Conservation (phyloP, 2,797 vertebrate species). For the Xyrichtys novacula region DNA sequence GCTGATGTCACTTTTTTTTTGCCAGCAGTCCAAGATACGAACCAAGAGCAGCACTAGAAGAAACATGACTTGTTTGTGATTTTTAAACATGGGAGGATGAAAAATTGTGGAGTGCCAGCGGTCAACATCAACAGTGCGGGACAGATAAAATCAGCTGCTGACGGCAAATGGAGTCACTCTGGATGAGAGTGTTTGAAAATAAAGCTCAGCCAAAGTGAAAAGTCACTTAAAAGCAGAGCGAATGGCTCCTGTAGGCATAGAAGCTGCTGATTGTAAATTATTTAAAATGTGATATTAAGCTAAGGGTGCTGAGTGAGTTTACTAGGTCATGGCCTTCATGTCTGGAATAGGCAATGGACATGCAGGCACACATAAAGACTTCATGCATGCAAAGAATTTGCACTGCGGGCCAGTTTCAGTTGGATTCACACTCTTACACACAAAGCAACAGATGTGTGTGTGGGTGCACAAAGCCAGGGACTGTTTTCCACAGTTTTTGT, state of each 20-base stretch:
- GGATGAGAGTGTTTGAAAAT: conserved; percentile 34
- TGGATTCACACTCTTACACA: conserved; percentile 40
- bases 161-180: conserved; percentile 39
- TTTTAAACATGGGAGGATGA: conserved; percentile 36
- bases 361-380: conserved; percentile 2
- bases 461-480: conserved; percentile 36
- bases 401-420: conserved; percentile 16
- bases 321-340: conserved; percentile 52
- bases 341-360: conserved; percentile 29
- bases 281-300: conserved; percentile 64
- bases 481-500: conserved; percentile 52
- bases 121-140: conserved; percentile 38
- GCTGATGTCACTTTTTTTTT: conserved; percentile 22
- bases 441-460: conserved; percentile 10
- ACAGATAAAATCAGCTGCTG: conserved; percentile 49
- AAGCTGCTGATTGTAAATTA: conserved; percentile 51
- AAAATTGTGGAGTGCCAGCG: conserved; percentile 22
- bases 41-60: conserved; percentile 16
- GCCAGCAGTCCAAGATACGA: conserved; percentile 38
- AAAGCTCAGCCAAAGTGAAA: conserved; percentile 44
- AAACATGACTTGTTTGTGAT: conserved; percentile 39
- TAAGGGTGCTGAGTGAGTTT: conserved; percentile 49
- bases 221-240: conserved; percentile 35
- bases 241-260: conserved; percentile 25
- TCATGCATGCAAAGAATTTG: conserved; percentile 7